phyloP scores from a whole-genome alignment of 92 coral and sea anemone species.

The Metridium senile region DNA sequence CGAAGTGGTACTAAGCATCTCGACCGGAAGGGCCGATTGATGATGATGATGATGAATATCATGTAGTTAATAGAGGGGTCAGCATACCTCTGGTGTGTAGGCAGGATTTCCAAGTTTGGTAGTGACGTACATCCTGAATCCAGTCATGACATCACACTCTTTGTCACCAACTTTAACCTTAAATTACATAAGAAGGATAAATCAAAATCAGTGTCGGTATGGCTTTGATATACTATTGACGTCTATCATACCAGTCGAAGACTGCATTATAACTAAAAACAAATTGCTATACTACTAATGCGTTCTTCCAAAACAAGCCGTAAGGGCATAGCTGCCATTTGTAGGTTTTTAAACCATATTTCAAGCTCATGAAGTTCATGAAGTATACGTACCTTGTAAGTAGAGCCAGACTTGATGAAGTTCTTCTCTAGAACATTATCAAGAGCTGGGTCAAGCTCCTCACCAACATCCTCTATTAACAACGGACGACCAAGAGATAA shows the following conservation, averaged over 20 bases:
- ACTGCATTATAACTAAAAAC: too few relatives aligned
- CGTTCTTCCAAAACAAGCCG: too few relatives aligned
- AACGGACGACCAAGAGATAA: constrained; percentile 84
- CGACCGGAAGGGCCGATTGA: too few relatives aligned
- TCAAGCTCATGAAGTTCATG: neutral
- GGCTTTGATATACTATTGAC: too few relatives aligned
- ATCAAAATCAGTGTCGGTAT: neutral
- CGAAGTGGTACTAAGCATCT: too few relatives aligned
- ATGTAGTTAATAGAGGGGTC: too few relatives aligned
- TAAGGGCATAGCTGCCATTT: too few relatives aligned
- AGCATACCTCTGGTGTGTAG: constrained; percentile 82
- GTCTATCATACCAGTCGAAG: too few relatives aligned
- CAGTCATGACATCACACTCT: constrained; percentile 90
- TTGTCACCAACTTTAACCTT: constrained; percentile 91
- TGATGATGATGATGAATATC: too few relatives aligned
- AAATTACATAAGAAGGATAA: neutral
- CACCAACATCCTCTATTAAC: constrained; percentile 88
- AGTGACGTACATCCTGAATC: constrained; percentile 82
- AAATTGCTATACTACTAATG: too few relatives aligned
- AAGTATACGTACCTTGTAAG: constrained; percentile 58
- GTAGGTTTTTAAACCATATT: too few relatives aligned
- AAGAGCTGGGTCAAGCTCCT: constrained; percentile 89
- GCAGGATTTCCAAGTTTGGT: constrained; percentile 92
- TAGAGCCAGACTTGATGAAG: constrained; percentile 90
- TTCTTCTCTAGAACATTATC: constrained; percentile 87